A percentile compares a stretch with the other conserved stretches of the same genome.
These are phyloP conservation scores for Axea sp. DNA, from an alignment of 2,888 invertebrate species.

Conservation along the genomic window DNA sequence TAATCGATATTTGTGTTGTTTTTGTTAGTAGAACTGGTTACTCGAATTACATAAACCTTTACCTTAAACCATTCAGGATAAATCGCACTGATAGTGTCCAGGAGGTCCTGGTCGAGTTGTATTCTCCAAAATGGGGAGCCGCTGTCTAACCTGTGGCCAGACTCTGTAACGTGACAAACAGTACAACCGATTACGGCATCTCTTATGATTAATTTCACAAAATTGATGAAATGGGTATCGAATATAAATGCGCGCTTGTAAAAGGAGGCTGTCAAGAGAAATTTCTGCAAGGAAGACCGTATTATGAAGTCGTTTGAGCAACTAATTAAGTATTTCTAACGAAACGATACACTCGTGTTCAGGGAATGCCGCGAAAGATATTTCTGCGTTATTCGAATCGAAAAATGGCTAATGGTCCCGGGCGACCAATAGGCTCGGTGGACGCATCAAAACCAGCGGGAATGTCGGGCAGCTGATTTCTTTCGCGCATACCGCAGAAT, in stretches of 20 bases:
- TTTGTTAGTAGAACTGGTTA: too few relatives aligned
- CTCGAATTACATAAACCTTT: too few relatives aligned
- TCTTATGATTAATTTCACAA: too few relatives aligned
- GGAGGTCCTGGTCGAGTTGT: conserved; percentile 94
- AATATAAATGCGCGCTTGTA: too few relatives aligned
- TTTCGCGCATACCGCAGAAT: conserved; percentile 76
- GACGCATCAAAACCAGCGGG: conserved; percentile 74
- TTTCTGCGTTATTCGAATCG: conserved; percentile 63
- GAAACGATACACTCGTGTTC: conserved; percentile 24
- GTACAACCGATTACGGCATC: too few relatives aligned
- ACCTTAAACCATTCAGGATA: conserved; percentile 96
- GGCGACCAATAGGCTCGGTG: conserved; percentile 68
- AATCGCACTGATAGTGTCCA: conserved; percentile 94
- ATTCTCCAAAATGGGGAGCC: conserved; percentile 93
- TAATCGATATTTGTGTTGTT: too few relatives aligned
- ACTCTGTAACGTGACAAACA: conserved; percentile 82
- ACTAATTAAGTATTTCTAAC: conserved; percentile 46
- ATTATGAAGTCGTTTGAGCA: conserved; percentile 32
- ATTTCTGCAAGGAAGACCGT: not conserved
- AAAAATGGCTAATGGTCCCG: conserved; percentile 73
- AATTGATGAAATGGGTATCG: too few relatives aligned
- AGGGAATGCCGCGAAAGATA: conserved; percentile 24
- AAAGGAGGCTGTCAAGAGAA: not conserved
- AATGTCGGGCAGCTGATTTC: conserved; percentile 74
- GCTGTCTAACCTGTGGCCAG: conserved; percentile 85